A percentile compares a stretch with the other conserved stretches of the same genome.
Conservation (phyloP, 2,888 invertebrate genomes). For the Azorinus chamasolen region DNA sequence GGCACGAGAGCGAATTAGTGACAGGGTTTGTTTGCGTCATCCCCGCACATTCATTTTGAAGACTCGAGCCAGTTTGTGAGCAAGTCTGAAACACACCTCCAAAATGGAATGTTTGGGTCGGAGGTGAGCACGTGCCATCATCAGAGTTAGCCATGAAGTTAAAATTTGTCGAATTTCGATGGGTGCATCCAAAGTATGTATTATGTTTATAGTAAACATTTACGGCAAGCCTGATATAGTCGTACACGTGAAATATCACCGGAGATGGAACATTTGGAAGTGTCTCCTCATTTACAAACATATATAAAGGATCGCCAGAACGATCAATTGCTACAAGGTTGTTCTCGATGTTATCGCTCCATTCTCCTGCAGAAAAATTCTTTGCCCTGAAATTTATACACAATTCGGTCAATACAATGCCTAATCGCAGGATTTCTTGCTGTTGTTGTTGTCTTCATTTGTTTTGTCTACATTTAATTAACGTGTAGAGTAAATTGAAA, state of each 20-base stretch:
- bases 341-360: slow-evolving; percentile 68
- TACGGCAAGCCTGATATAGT: slow-evolving; percentile 70
- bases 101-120: slow-evolving; percentile 75
- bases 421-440: too few relatives aligned
- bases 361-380: slow-evolving; percentile 72
- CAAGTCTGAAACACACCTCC: slow-evolving; percentile 79
- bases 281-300: slow-evolving; percentile 64
- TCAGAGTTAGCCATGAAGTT: slow-evolving; percentile 78
- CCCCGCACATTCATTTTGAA: slow-evolving; percentile 34
- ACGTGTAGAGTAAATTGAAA: too few relatives aligned
- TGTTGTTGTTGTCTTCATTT: too few relatives aligned
- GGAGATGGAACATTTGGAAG: slow-evolving; percentile 74
- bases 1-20: slow-evolving; percentile 73
- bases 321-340: slow-evolving; percentile 78
- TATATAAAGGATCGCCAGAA: slow-evolving; percentile 77
- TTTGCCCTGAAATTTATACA: slow-evolving; percentile 51
- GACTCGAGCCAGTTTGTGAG: slow-evolving; percentile 25
- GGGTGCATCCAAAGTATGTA: slow-evolving; percentile 75
- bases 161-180: slow-evolving; percentile 75
- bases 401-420: too few relatives aligned
- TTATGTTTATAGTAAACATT: slow-evolving; percentile 78
- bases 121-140: slow-evolving; percentile 73
- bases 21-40: slow-evolving; percentile 71
- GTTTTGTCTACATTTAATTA: too few relatives aligned
- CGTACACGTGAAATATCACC: slow-evolving; percentile 62